Evolutionary conservation across 2,797 vertebrate species (phyloP), one percentile per base, ranked within the genome.

Genomic region (Pterois miles): DNA sequence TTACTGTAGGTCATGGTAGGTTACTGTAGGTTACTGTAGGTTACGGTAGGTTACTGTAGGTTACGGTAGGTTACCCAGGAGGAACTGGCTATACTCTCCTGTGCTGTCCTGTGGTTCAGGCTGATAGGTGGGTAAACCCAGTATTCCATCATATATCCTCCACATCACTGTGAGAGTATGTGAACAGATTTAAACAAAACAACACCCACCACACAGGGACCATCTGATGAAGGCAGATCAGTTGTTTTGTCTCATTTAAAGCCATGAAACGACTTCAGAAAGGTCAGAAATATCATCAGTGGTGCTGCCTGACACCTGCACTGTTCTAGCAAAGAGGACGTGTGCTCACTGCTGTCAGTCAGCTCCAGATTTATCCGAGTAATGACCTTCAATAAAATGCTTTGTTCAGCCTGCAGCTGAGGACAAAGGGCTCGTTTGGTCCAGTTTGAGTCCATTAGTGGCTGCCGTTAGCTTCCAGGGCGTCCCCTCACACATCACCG

Each of bases 381-480:
- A 74, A 82, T 65, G 73, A 71, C 31, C 25, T 14, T 60, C 62
- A 78, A 31, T 86, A 75, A 86, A 87, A 79, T 59, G 48, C 20
- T 22, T 80, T 83, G 78, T 76, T 70, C 34, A 36, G 58, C 73
- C 82, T 69, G 59, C 16, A 58, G 72, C 27, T 36, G 46, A 64
- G 65, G 66, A 82, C 79, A 88, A 84, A 12, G 58, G 71, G n/a
- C 65, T 83, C 40, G 60, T 64, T 64, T 76, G 81, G 70, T 79
- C 50, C 74, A 40, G 56, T 85, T 82, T 62, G 69, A 74, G 74
- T 83, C 80, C 70, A 77, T 90, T 86, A 87, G 78, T n/a, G 22
- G 50, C 76, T 83, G 77, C 76, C 64, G 66, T 80, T 64, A 65
- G 22, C 65, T 36, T 56, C 58, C 54, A 8, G 20, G 27, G 58